Percentiles rank a stretch among this genome's conserved stretches.
Conservation (phyloP, 2,113 vertebrate genomes). For the Perca flavescens region DNA sequence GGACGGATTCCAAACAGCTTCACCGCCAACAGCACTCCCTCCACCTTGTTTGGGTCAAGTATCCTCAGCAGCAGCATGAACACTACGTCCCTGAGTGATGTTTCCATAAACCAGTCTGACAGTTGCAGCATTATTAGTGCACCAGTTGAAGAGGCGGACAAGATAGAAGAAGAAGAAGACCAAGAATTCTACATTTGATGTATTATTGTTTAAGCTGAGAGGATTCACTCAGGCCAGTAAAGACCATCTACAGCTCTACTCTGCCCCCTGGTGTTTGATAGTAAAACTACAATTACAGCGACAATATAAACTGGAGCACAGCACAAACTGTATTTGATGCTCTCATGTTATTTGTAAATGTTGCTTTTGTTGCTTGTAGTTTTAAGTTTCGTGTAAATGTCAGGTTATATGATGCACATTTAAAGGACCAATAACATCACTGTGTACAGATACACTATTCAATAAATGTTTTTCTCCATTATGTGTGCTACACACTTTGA, state of each 20-base stretch:
- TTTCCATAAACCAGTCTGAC: slow-evolving; percentile 64
- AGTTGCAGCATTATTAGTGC: slow-evolving; percentile 58
- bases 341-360: slow-evolving; percentile 15
- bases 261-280: slow-evolving; percentile 55
- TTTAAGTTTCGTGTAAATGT: slow-evolving; percentile 51
- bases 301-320: background rate
- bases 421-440: slow-evolving; percentile 37
- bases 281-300: slow-evolving; percentile 21
- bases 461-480: slow-evolving; percentile 32
- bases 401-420: slow-evolving; percentile 16
- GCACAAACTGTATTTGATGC: slow-evolving; percentile 8
- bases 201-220: background rate
- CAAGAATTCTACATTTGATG: slow-evolving; percentile 91
- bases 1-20: slow-evolving; percentile 60
- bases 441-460: slow-evolving; percentile 31
- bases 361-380: slow-evolving; percentile 38
- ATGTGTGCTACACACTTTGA: background rate
- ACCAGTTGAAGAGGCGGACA: background rate
- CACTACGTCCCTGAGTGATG: slow-evolving; percentile 53
- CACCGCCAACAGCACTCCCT: slow-evolving; percentile 19
- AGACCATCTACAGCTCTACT: slow-evolving; percentile 3
- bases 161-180: slow-evolving; percentile 29
- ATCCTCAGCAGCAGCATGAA: slow-evolving; percentile 25
- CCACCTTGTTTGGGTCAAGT: slow-evolving; percentile 11
- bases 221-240: background rate